Evolutionary conservation across 2,888 invertebrate species (phyloP).

Genomic region (Lottia scabra): DNA sequence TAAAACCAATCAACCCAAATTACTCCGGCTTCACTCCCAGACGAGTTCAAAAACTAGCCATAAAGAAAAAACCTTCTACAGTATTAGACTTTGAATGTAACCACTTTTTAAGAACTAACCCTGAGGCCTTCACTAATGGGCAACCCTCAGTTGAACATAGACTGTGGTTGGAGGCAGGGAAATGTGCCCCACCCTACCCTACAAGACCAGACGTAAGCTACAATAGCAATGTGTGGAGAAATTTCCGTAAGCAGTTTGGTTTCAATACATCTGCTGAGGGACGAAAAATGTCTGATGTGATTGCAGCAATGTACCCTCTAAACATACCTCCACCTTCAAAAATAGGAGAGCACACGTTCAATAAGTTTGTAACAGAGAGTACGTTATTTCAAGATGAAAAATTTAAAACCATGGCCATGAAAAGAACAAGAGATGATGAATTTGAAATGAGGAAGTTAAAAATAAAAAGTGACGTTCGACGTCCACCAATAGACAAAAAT

Average conservation of each 20-base stretch:
- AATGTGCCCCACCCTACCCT: slow-evolving; percentile 59
- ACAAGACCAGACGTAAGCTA: slow-evolving; percentile 58
- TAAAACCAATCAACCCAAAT: slow-evolving; percentile 40
- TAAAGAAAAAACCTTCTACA: slow-evolving; percentile 45
- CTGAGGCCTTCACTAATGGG: slow-evolving; percentile 47
- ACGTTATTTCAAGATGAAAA: slow-evolving; percentile 60
- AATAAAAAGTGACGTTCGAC: slow-evolving; percentile 58
- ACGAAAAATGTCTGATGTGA: slow-evolving; percentile 60
- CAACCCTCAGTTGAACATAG: slow-evolving; percentile 55
- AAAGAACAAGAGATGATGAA: slow-evolving; percentile 54
- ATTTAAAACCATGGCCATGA: slow-evolving; percentile 52
- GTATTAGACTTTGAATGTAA: slow-evolving; percentile 64
- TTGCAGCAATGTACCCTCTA: slow-evolving; percentile 66
- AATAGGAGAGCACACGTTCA: slow-evolving; percentile 63
- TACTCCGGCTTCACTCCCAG: slow-evolving; percentile 63
- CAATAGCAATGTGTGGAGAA: slow-evolving; percentile 68
- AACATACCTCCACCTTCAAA: slow-evolving; percentile 66
- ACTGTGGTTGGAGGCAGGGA: slow-evolving; percentile 68
- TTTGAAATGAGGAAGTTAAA: slow-evolving; percentile 56
- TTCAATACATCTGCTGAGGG: slow-evolving; percentile 55
- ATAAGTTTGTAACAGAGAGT: slow-evolving; percentile 62
- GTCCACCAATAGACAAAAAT: slow-evolving; percentile 65
- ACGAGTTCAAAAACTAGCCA: slow-evolving; percentile 55
- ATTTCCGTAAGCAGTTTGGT: slow-evolving; percentile 63
- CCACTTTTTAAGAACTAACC: slow-evolving; percentile 58